Evolutionary conservation across 2,888 invertebrate genomes (phyloP).

Genomic region (Lithodes maja): DNA sequence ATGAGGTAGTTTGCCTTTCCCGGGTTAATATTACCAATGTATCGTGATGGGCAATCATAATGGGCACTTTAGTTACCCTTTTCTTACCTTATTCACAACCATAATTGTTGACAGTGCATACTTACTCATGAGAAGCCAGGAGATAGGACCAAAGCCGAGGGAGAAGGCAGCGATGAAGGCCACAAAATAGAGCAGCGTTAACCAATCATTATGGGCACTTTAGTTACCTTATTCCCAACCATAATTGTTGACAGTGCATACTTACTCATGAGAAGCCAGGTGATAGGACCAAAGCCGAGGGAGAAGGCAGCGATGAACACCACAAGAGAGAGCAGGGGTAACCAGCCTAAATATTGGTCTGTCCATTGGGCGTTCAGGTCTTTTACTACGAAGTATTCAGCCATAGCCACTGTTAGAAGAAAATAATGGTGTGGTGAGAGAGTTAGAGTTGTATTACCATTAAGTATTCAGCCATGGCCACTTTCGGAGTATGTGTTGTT

Average conservation of each 20-base stretch:
- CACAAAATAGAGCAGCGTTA: conserved; percentile 88
- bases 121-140: conserved; percentile 76
- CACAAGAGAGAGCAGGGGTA: conserved; percentile 88
- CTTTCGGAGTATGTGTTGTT: too few relatives aligned
- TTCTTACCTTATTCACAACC: not conserved
- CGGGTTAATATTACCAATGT: too few relatives aligned
- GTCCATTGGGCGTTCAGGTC: not conserved
- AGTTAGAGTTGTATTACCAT: too few relatives aligned
- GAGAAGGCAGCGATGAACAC: conserved; percentile 91
- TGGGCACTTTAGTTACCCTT: conserved; percentile 57
- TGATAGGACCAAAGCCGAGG: conserved; percentile 88
- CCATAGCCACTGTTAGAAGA: not conserved
- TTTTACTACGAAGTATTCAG: not conserved
- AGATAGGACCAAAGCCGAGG: conserved; percentile 88
- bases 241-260: not conserved
- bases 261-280: conserved; percentile 76
- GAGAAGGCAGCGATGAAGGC: conserved; percentile 91
- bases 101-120: not conserved
- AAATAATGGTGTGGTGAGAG: too few relatives aligned
- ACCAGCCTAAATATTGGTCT: conserved; percentile 80
- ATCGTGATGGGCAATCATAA: conserved; percentile 83
- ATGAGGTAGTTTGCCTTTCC: too few relatives aligned
- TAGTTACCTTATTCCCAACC: not conserved
- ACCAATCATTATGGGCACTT: conserved; percentile 79
- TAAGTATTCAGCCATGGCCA: too few relatives aligned